These are phyloP conservation scores for Lithobates sylvaticus DNA, from an alignment of 2,797 vertebrate genomes.

Conservation along the genomic window DNA sequence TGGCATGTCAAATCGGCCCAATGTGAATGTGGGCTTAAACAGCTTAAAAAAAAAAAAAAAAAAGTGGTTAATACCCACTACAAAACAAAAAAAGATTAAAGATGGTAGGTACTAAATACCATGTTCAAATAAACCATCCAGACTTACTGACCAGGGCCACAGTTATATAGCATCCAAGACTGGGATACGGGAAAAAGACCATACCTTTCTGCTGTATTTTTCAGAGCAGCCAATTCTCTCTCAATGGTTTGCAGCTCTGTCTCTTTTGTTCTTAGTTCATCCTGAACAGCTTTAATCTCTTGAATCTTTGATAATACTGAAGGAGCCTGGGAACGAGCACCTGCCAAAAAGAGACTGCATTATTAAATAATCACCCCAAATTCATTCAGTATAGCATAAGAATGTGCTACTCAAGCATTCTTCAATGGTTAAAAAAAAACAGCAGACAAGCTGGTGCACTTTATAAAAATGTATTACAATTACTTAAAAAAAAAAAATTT, in stretches of 20 bases:
- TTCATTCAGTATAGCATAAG: background rate
- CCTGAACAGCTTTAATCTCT: conserved; percentile 82
- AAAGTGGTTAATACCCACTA: no score
- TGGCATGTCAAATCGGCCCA: no score
- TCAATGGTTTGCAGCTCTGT: conserved; percentile 79
- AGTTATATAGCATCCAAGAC: background rate
- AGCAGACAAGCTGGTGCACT: background rate
- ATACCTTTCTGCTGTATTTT: conserved; percentile 84
- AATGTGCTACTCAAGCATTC: background rate
- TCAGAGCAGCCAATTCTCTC: conserved; percentile 80
- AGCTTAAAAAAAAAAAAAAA: no score
- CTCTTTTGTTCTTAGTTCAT: conserved; percentile 81
- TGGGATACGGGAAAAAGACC: background rate
- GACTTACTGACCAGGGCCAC: background rate
- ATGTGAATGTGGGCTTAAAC: no score
- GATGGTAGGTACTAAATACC: no score
- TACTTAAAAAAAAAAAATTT: no score
- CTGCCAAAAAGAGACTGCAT: conserved; percentile 68
- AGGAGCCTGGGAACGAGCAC: conserved; percentile 80
- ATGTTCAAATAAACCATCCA: no score
- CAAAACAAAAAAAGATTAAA: no score
- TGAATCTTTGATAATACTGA: conserved; percentile 87
- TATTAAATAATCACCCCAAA: background rate
- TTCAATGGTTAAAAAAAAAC: no score
- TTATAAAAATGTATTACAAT: background rate